Base-by-base conservation (phyloP, 2,888 invertebrate genomes). In the Drosophila fungiperda region DNA sequence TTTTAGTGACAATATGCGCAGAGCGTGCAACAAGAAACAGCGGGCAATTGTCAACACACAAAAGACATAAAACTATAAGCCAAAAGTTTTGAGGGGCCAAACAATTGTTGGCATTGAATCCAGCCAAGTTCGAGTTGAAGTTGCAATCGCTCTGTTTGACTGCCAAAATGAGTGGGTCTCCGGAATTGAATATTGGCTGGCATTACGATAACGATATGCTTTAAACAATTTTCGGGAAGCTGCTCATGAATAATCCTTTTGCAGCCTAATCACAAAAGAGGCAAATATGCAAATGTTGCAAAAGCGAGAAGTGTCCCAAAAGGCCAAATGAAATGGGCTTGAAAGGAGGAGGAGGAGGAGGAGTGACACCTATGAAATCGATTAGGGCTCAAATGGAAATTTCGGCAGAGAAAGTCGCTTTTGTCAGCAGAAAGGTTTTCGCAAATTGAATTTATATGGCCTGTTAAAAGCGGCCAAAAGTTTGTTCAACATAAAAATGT, bases 191-290 rank as follows among this genome's bases (percentile, higher is more conserved):
- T 78, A 82, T 80, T 79, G 82, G 82, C 79, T 77, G 65, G 29
- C 68, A 69, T 67, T 64, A 55, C 29, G 68, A 38, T 72, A 68
- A 61, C 63, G 82, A 66, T 68, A 64, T 57, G 71, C 66, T 71
- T 79, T 78, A 67, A 82, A 54, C 82, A 73, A 68, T 73, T 73
- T 36, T 45, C 26, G 45, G 15, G 35, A 48, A 12, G 42, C 54
- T n/a, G 71, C 87, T 89, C 85, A 89, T 89, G 84, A 90, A 87
- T 87, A 87, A 85, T 85, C 86, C 83, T 54, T 86, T 83, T 64
- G 8, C 54, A 65, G 63, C 29, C 77, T 68, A 78, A 76, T 76
- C 78, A 67, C 48, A 60, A 64, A 60, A 60, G 32, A 50, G 35
- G 20, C 77, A 32, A 78, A 76, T 90, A 90, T 87, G 89, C 89